A percentile compares a stretch with the other conserved stretches of the same genome.
Conservation (phyloP, 2,888 invertebrate species). For the Caradrina kadenii region DNA sequence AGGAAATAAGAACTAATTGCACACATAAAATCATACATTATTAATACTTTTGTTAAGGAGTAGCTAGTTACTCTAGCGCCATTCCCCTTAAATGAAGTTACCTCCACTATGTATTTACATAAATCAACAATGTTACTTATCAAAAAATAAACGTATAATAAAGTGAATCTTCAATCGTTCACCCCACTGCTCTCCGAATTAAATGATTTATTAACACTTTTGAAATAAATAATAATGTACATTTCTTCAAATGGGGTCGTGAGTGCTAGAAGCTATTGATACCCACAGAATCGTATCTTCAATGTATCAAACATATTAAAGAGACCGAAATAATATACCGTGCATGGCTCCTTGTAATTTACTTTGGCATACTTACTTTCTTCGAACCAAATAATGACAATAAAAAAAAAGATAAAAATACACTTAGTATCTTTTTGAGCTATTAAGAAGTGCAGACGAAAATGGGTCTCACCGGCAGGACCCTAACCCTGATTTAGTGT, state of each 20-base stretch:
- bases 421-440: background rate
- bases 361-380: conserved; percentile 2
- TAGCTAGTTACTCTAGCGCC: background rate
- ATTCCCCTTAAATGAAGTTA: background rate
- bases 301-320: background rate
- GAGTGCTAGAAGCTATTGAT: background rate
- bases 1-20: conserved; percentile 23
- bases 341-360: background rate
- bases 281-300: background rate
- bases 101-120: background rate
- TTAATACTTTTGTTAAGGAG: conserved; percentile 33
- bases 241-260: background rate
- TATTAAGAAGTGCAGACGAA: background rate
- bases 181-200: conserved; percentile 4
- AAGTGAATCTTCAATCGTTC: background rate
- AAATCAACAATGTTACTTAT: conserved; percentile 7
- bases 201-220: background rate
- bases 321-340: background rate
- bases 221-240: background rate
- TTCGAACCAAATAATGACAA: conserved; percentile 7
- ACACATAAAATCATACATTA: conserved; percentile 23
- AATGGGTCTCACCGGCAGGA: background rate
- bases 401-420: background rate
- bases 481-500: background rate
- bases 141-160: background rate